phyloP scores from a whole-genome alignment of 2,797 vertebrate genomes.

The Acomys russatus region DNA sequence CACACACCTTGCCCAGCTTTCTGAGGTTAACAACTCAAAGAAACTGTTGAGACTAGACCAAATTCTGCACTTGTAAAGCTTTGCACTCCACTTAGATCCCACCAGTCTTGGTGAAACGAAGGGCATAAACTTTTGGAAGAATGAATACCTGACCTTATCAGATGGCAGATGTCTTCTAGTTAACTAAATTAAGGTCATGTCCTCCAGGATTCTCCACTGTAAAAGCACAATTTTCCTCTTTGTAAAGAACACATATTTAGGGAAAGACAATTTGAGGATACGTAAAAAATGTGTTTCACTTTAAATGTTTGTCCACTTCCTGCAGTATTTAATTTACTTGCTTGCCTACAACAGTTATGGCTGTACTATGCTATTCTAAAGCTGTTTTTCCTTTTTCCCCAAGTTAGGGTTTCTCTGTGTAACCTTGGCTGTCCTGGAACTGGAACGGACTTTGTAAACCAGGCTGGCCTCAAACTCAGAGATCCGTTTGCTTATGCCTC shows the following conservation, averaged over 20 bases:
- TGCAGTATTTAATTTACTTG: neutral
- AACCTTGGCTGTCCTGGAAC: neutral
- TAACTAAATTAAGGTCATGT: neutral
- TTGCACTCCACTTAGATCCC: neutral
- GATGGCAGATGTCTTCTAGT: neutral
- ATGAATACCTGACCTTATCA: neutral
- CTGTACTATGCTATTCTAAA: neutral
- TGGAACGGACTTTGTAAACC: neutral
- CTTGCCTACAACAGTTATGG: neutral
- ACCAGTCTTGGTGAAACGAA: neutral
- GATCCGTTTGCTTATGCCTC: neutral
- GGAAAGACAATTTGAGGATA: neutral
- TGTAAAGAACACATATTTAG: conserved; percentile 1
- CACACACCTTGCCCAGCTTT: neutral
- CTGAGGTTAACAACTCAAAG: neutral
- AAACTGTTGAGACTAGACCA: neutral
- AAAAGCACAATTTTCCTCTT: conserved; percentile 25
- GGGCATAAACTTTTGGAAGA: neutral
- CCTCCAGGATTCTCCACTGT: conserved; percentile 14
- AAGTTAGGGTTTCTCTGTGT: neutral
- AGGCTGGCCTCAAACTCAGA: neutral
- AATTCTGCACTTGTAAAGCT: neutral
- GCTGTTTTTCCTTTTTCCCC: neutral
- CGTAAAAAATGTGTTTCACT: neutral
- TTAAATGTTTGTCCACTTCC: neutral